phyloP scores from a whole-genome alignment of 1,140 invertebrate species.

The Rhagoletis pomonella region DNA sequence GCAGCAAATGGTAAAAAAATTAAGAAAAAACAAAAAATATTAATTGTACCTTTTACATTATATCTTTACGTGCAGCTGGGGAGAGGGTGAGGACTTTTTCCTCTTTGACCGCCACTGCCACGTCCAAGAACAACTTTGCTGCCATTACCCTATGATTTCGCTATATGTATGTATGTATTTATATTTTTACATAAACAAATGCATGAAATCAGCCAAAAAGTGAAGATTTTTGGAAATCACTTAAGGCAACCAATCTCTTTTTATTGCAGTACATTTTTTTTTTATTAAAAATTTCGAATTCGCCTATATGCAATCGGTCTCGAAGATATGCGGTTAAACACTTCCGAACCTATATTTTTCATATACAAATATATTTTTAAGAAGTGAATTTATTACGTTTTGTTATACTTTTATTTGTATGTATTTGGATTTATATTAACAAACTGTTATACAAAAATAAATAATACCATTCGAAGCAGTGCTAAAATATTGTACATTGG shows the following conservation, averaged over 20 bases:
- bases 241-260: background rate
- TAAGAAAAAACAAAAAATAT: background rate
- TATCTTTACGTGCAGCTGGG: conserved; percentile 31
- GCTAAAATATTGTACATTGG: conserved; percentile 19
- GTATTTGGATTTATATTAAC: conserved; percentile 9
- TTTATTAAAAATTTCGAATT: background rate
- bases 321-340: background rate
- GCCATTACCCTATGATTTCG: conserved; percentile 33
- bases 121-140: background rate
- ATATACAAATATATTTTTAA: background rate
- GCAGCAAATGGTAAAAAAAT: background rate
- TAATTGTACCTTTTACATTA: conserved; percentile 33
- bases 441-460: conserved; percentile 13
- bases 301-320: too few species aligned
- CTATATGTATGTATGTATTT: conserved; percentile 17
- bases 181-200: background rate
- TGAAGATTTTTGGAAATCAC: conserved; percentile 21
- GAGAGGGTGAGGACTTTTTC: conserved; percentile 38
- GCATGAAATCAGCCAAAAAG: background rate
- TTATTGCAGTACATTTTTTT: conserved; percentile 22
- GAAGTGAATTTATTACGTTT: background rate
- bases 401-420: background rate
- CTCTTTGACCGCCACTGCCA: conserved; percentile 21
- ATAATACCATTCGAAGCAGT: background rate
- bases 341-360: background rate